Conservation (phyloP, 1,140 invertebrate genomes). For the Camponotus floridanus region DNA sequence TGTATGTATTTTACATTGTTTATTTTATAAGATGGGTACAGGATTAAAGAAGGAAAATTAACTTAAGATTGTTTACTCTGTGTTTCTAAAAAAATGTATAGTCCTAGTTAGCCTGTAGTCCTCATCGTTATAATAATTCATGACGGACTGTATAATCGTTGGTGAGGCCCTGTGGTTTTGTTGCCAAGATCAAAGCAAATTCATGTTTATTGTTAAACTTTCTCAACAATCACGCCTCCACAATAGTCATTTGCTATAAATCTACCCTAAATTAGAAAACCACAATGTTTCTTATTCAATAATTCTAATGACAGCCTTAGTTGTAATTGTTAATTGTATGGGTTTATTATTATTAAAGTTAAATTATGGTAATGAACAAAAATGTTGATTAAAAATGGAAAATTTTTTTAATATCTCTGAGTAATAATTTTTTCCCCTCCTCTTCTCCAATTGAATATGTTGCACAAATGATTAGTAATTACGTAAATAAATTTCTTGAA, state of each 20-base stretch:
- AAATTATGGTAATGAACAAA: not conserved
- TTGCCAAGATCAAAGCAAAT: not conserved
- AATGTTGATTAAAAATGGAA: not conserved
- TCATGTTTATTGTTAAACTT: constrained; percentile 24
- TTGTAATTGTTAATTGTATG: constrained; percentile 17
- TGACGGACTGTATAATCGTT: constrained; percentile 15
- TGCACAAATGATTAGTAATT: no score
- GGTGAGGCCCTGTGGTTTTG: constrained; percentile 27
- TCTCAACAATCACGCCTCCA: not conserved
- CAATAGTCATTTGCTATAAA: constrained; percentile 7
- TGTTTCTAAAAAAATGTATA: constrained; percentile 44
- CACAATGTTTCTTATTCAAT: constrained; percentile 20
- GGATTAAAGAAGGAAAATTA: no score
- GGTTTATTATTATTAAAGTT: not conserved
- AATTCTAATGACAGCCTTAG: not conserved
- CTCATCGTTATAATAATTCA: constrained; percentile 4
- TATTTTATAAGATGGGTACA: no score
- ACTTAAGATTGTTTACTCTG: not conserved
- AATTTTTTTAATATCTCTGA: not conserved
- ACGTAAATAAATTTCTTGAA: not conserved
- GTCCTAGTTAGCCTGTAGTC: constrained; percentile 6
- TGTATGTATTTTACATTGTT: no score
- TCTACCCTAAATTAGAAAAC: constrained; percentile 31
- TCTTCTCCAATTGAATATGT: not conserved
- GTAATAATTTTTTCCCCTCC: not conserved